Percentiles rank a stretch among this genome's conserved stretches.
Conservation (phyloP, 2,113 vertebrate species). For the Phyllostomus hastatus region DNA sequence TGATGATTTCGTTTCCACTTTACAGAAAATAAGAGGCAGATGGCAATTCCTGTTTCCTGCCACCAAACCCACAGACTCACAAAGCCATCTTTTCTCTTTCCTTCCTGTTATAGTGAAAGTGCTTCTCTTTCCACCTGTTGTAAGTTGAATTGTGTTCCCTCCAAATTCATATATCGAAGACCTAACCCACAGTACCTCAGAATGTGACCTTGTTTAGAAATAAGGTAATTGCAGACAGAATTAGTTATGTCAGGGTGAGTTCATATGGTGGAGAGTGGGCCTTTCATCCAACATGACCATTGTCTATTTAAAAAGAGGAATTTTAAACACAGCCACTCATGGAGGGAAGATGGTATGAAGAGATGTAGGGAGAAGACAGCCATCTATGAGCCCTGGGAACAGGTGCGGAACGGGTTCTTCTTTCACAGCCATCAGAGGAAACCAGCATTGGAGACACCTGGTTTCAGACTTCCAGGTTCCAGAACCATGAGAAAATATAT, state of each 20-base stretch:
- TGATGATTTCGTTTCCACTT: background rate
- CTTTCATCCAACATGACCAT: background rate
- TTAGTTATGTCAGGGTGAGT: background rate
- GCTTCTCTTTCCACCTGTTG: background rate
- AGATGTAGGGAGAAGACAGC: background rate
- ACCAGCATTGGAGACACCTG: background rate
- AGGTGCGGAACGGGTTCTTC: background rate
- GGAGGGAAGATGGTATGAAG: background rate
- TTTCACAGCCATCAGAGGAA: background rate
- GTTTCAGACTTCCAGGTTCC: background rate
- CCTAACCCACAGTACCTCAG: background rate
- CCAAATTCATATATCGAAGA: background rate
- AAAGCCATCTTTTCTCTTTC: background rate
- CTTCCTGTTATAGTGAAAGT: background rate
- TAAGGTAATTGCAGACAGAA: background rate
- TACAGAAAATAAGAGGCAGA: background rate
- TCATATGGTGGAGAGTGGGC: background rate
- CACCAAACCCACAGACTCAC: background rate
- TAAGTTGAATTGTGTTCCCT: background rate
- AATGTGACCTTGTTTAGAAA: background rate
- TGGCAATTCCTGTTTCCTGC: background rate
- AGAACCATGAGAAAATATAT: background rate
- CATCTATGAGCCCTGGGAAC: background rate
- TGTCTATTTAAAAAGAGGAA: background rate
- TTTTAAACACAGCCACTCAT: background rate